Base-by-base conservation (phyloP, 2,797 vertebrate species). In the Sebastes hubbsi region DNA sequence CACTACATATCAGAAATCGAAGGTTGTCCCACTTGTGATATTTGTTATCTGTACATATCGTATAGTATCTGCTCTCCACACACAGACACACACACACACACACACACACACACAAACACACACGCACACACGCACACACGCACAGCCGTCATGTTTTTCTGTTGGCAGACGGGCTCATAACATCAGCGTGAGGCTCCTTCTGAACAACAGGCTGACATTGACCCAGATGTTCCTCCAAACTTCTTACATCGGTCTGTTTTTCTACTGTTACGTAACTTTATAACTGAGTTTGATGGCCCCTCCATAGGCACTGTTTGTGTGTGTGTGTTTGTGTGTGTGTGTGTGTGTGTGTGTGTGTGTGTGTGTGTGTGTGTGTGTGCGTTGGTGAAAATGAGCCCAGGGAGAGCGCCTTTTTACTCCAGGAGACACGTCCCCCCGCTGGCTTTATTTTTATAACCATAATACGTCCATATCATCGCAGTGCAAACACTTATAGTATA, bases 401-500 rank as follows among this genome's bases (percentile, higher is more conserved):
- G 56, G 77, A 81, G 80, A 87, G 30, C 49, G 6, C 25, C 25
- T 80, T 32, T 62, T 56, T 72, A 55, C 77, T 84, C 72, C 79
- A 77, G 88, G 79, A 85, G 78, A 80, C 62, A n/a, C 29, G 6
- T 68, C 83, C 79, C 79, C 73, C 76, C 55, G 12, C 77, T 79
- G 82, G 77, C 71, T 94, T 95, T 94, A 94, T 93, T 94, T 90
- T 88, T 70, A 70, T 83, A 73, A 83, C 85, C 78, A 74, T 89
- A 72, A 75, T 87, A 93, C 86, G 85, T 90, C 89, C 84, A 95
- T 94, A 93, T 92, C 86, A 82, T 93, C n/a, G 91, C 90, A 94
- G 94, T 95, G 95, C 92, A 96, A 96, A 95, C 95, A 95, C 93
- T 90, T 91, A 91, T 46, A 46, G 95, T 96, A 96, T 90, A 96